Percentiles rank a stretch among this genome's conserved stretches.
Evolutionary conservation across 2,888 invertebrate species (phyloP).

Genomic region (Platerodrilus igneus): DNA sequence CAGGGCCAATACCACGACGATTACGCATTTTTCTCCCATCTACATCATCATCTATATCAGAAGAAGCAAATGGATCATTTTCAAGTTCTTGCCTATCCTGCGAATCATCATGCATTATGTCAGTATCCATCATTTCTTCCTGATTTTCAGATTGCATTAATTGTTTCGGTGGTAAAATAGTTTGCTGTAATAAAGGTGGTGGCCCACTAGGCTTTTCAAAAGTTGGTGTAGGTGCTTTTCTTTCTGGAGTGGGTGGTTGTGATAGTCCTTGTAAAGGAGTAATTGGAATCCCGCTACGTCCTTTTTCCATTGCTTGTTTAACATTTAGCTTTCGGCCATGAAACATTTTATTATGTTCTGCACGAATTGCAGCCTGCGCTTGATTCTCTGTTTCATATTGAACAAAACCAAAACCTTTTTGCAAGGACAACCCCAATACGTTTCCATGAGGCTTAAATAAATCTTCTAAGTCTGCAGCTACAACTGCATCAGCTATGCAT

Average conservation of each 20-base stretch:
- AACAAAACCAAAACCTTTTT: constrained; percentile 81
- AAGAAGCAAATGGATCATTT: too few relatives aligned
- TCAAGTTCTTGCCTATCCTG: too few relatives aligned
- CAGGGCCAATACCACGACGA: too few relatives aligned
- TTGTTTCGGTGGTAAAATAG: constrained; percentile 2
- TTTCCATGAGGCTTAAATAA: constrained; percentile 72
- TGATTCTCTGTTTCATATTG: constrained; percentile 73
- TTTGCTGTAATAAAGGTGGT: constrained; percentile 1
- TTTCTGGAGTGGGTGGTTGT: not conserved
- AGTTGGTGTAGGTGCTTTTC: not conserved
- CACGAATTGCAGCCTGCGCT: constrained; percentile 69
- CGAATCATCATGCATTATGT: too few relatives aligned
- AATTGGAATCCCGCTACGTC: constrained; percentile 37
- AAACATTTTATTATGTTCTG: constrained; percentile 65
- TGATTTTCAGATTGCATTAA: too few relatives aligned
- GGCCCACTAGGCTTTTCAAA: not conserved
- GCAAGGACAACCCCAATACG: constrained; percentile 65
- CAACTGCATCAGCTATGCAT: constrained; percentile 60
- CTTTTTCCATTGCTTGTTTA: constrained; percentile 54
- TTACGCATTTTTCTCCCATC: too few relatives aligned
- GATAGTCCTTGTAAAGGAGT: not conserved
- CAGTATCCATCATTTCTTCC: too few relatives aligned
- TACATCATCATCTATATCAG: too few relatives aligned
- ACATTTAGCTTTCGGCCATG: constrained; percentile 68
- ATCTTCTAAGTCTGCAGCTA: constrained; percentile 63